Evolutionary conservation across 2,888 invertebrate species (phyloP), one percentile per base, ranked within the genome.

Genomic region (Neoscelio sp.): DNA sequence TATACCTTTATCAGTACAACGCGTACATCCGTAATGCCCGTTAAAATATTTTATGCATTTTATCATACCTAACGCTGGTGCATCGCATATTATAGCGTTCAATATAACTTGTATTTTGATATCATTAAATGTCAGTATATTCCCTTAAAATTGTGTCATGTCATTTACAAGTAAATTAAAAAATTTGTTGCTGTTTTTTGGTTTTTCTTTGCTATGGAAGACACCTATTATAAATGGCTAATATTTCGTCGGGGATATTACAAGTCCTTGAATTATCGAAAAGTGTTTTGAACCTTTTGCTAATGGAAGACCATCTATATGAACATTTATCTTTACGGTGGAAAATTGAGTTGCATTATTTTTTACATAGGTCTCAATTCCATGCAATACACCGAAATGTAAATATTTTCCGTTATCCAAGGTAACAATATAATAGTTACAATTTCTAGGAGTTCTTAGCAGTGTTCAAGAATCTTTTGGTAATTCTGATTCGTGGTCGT

Each of bases 321-420:
- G 13, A 2, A 46, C 7, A 46, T 46, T 46, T 12, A 46, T 10
- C 0, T 12, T 0, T 6, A 46, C 23, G 0, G 12, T 46, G 13
- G 4, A 6, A 0, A 12, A 23, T 23, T 8, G 3, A 5, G 2
- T 12, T 12, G 12, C 10, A 23, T 46, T 46, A 6, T 20, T 23
- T 6, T 23, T 20, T 0, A 46, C 1, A 23, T 10, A 23, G 0
- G 46, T 46, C 12, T 46, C 23, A 23, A 54, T 35, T 12, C 54
- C 54, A 2, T 35, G 10, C 23, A 42, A 8, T 26, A 67, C n/a
- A 15, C 67, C 67, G 12, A 50, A 54, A 42, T 67, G 67, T 10
- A 67, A 42, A 20, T 67, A 67, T 54, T 67, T 52, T n/a, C 56
- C 68, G 8, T 18, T 15, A 12, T 26, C 46, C 8, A 52, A n/a